These are phyloP conservation scores for Glossosoma conforme DNA, from an alignment of 1,140 invertebrate species.

Conservation along the genomic window DNA sequence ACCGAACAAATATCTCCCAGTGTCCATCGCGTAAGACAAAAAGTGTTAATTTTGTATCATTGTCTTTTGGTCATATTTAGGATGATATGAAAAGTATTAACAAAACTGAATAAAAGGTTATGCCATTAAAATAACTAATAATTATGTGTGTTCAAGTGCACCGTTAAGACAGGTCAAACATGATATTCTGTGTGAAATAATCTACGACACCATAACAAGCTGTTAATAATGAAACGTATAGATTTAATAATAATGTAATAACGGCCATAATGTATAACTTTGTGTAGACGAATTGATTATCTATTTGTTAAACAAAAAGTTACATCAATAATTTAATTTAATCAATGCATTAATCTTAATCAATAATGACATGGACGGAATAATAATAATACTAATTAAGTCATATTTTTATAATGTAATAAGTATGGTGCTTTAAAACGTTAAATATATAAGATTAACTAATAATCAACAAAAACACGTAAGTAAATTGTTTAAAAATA, in stretches of 20 bases:
- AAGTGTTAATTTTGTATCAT: not conserved
- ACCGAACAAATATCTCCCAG: conserved; percentile 23
- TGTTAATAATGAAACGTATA: conserved; percentile 8
- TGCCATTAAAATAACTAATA: no score
- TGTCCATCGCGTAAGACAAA: no score
- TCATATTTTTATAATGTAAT: conserved; percentile 3
- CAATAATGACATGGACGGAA: conserved; percentile 5
- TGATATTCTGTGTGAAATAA: not conserved
- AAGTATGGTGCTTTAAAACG: conserved; percentile 12
- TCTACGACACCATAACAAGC: conserved; percentile 2
- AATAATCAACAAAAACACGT: conserved; percentile 6
- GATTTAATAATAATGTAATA: conserved; percentile 12
- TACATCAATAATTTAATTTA: conserved; percentile 20
- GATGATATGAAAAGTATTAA: no score
- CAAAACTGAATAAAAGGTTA: no score
- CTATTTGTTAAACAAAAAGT: conserved; percentile 5
- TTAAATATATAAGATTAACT: conserved; percentile 7
- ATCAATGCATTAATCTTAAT: conserved; percentile 11
- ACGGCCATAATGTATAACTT: conserved; percentile 26
- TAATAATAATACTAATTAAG: conserved; percentile 6
- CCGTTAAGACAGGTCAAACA: not conserved
- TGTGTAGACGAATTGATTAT: conserved; percentile 7
- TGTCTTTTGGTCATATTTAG: no score
- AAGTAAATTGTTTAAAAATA: conserved; percentile 1
- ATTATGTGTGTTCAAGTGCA: no score